phyloP scores from a whole-genome alignment of 2,888 invertebrate species.

The Catocala sponsa region DNA sequence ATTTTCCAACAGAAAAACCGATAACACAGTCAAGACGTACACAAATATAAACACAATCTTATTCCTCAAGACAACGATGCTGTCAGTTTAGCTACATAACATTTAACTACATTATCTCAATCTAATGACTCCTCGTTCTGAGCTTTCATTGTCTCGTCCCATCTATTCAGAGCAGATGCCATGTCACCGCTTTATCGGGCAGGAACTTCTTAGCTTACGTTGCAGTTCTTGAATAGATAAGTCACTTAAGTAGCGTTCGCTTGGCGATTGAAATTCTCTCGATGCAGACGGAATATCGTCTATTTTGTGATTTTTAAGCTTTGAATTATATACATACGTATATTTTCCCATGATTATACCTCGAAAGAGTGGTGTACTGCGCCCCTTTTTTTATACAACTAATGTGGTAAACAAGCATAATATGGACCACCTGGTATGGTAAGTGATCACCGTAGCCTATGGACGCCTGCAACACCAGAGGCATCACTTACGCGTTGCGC shows the following conservation, averaged over 20 bases:
- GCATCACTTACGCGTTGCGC: no score
- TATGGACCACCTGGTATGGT: no score
- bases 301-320: not conserved
- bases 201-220: conserved; percentile 22
- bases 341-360: no score
- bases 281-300: not conserved
- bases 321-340: no score
- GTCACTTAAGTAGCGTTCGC: conserved; percentile 4
- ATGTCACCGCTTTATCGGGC: conserved; percentile 22
- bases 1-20: no score
- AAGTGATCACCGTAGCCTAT: no score
- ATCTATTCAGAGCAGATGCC: conserved; percentile 24
- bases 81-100: not conserved
- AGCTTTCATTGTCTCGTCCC: conserved; percentile 15
- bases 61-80: not conserved
- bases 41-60: no score
- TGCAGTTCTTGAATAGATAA: conserved; percentile 19
- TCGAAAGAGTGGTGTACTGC: no score
- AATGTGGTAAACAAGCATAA: no score
- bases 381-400: no score
- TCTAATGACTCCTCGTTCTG: conserved; percentile 4
- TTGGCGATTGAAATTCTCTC: not conserved
- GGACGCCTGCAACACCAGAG: no score
- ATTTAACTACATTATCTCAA: not conserved
- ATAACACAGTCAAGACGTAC: no score